These are phyloP conservation scores for Drosophila ambigua DNA, from an alignment of 1,140 invertebrate genomes.

Conservation along the genomic window DNA sequence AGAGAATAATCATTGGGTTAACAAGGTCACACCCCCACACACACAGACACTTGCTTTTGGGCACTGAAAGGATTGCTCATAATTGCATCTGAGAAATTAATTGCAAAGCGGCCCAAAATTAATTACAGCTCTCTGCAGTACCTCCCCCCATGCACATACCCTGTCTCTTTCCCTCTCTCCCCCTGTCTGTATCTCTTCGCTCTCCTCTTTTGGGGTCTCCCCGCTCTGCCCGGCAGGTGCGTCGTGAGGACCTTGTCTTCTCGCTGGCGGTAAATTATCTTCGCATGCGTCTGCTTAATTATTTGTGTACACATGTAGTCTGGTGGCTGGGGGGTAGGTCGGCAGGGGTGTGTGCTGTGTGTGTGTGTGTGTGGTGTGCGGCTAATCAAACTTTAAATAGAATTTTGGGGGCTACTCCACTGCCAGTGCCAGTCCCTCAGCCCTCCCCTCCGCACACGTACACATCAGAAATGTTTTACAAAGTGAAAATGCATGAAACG, in stretches of 20 bases:
- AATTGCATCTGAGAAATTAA: conserved; percentile 60
- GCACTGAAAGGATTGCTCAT: conserved; percentile 49
- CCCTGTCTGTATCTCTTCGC: not conserved
- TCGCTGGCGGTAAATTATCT: conserved; percentile 54
- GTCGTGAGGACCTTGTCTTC: conserved; percentile 24
- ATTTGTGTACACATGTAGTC: conserved; percentile 48
- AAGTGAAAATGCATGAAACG: conserved; percentile 79
- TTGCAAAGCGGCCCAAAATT: conserved; percentile 54
- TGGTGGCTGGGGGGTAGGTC: not conserved
- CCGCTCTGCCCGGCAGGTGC: conserved; percentile 68
- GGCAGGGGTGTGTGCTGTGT: not conserved
- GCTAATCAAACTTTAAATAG: conserved; percentile 81
- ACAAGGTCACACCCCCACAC: conserved; percentile 23
- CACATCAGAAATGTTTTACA: conserved; percentile 81
- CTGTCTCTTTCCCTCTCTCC: not conserved
- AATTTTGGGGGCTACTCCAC: conserved; percentile 55
- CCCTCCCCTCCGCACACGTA: conserved; percentile 42
- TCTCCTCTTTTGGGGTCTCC: not conserved
- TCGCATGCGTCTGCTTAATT: conserved; percentile 69
- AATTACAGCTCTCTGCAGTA: conserved; percentile 28
- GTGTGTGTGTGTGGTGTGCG: conserved; percentile 45
- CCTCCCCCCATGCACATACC: not conserved
- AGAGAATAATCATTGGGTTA: conserved; percentile 26
- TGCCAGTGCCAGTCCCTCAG: not conserved
- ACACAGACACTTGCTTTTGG: conserved; percentile 6